Evolutionary conservation across 2,113 vertebrate species (phyloP).

Genomic region (Pithys albifrons): DNA sequence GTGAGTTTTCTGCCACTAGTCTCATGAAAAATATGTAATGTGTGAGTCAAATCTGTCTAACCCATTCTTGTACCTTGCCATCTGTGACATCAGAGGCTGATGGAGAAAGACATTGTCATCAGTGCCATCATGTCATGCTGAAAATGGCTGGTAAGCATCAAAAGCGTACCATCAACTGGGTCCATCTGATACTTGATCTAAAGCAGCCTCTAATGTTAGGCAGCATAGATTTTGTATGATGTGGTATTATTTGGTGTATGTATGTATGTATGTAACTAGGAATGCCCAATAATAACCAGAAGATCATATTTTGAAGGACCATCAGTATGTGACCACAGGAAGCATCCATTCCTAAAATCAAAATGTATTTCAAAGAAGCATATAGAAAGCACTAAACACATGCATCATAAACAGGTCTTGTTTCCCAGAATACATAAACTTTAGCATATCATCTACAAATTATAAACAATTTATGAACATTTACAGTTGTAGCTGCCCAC

Average conservation of each 20-base stretch:
- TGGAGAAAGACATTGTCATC: neutral
- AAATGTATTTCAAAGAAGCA: neutral
- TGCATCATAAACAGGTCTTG: neutral
- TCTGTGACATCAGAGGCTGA: neutral
- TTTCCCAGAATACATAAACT: neutral
- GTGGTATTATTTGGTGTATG: neutral
- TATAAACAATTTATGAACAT: neutral
- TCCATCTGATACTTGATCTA: neutral
- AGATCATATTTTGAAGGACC: neutral
- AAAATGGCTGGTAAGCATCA: neutral
- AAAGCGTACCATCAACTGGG: neutral
- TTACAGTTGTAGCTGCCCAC: neutral
- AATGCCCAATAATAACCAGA: neutral
- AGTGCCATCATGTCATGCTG: neutral
- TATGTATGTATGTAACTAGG: neutral
- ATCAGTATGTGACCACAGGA: neutral
- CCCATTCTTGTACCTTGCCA: neutral
- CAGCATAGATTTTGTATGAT: neutral
- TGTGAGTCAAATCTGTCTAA: slow-evolving; percentile 6
- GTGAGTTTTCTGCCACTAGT: neutral
- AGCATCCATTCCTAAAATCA: neutral
- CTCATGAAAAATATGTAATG: neutral
- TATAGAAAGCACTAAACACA: neutral
- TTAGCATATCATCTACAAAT: neutral
- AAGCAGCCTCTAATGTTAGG: neutral